phyloP scores from a whole-genome alignment of 2,888 invertebrate species.

The Aphidius colemani region DNA sequence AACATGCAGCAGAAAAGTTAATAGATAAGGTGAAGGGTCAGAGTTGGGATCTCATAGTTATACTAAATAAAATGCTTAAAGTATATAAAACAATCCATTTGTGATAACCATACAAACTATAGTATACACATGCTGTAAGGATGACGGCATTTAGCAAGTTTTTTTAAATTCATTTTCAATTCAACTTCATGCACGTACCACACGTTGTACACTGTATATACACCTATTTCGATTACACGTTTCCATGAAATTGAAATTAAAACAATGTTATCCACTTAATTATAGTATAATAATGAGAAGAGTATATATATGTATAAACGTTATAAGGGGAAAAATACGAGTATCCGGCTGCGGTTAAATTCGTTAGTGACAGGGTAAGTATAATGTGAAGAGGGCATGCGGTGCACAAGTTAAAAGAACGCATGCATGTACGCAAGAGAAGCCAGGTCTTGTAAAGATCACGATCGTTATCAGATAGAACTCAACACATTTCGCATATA shows the following conservation, averaged over 20 bases:
- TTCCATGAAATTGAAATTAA: constrained; percentile 32
- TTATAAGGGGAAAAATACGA: constrained; percentile 11
- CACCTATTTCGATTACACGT: neutral
- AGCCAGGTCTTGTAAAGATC: neutral
- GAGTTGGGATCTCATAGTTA: no score
- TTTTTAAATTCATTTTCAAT: no score
- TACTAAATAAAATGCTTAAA: no score
- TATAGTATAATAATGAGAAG: constrained; percentile 22
- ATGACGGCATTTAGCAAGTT: no score
- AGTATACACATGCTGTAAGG: no score
- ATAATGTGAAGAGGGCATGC: constrained; percentile 34
- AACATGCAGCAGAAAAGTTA: no score
- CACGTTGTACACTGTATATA: neutral
- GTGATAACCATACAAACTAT: no score
- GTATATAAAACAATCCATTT: no score
- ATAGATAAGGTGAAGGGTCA: no score
- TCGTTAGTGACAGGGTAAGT: constrained; percentile 39
- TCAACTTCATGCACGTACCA: neutral
- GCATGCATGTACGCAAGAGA: no score
- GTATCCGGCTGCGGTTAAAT: constrained; percentile 38
- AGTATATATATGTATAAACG: constrained; percentile 19
- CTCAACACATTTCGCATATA: neutral
- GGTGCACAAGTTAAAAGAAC: no score
- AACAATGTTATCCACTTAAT: constrained; percentile 30
- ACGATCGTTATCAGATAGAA: no score